A percentile compares a stretch with the other conserved stretches of the same genome.
phyloP scores from a whole-genome alignment of 2,113 vertebrate genomes.

The Cyprinodon tularosa region DNA sequence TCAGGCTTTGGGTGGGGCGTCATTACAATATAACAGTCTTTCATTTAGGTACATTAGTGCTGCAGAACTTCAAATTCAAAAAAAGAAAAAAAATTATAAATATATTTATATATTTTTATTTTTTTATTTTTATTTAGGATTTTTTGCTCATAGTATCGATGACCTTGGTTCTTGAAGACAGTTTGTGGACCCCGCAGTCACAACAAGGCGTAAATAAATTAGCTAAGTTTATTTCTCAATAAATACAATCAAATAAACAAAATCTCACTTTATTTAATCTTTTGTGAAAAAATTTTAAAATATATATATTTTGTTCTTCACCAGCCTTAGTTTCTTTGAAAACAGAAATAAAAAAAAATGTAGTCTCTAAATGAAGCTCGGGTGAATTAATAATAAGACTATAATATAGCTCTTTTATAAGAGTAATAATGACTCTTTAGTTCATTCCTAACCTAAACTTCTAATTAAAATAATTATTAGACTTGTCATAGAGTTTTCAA shows the following conservation, averaged over 20 bases:
- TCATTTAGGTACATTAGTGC: too few relatives aligned
- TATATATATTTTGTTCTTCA: background rate
- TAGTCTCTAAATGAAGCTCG: too few relatives aligned
- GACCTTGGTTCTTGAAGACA: background rate
- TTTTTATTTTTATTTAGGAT: too few relatives aligned
- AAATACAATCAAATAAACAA: background rate
- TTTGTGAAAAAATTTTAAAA: background rate
- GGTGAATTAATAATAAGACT: too few relatives aligned
- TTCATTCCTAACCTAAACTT: background rate
- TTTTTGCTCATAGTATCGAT: too few relatives aligned
- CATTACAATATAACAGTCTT: too few relatives aligned
- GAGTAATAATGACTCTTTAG: too few relatives aligned
- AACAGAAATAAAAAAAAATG: background rate
- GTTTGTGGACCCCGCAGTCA: background rate
- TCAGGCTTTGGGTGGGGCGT: background rate
- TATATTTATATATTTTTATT: too few relatives aligned
- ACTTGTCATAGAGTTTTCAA: background rate
- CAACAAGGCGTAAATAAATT: background rate
- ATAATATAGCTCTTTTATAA: too few relatives aligned
- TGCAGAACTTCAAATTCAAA: too few relatives aligned
- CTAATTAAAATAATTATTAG: background rate
- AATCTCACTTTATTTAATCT: background rate
- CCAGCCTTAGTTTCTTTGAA: background rate
- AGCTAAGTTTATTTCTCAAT: background rate
- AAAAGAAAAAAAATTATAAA: too few relatives aligned